These are phyloP conservation scores for Etheostoma spectabile DNA, from an alignment of 2,113 vertebrate species.

Conservation along the genomic window DNA sequence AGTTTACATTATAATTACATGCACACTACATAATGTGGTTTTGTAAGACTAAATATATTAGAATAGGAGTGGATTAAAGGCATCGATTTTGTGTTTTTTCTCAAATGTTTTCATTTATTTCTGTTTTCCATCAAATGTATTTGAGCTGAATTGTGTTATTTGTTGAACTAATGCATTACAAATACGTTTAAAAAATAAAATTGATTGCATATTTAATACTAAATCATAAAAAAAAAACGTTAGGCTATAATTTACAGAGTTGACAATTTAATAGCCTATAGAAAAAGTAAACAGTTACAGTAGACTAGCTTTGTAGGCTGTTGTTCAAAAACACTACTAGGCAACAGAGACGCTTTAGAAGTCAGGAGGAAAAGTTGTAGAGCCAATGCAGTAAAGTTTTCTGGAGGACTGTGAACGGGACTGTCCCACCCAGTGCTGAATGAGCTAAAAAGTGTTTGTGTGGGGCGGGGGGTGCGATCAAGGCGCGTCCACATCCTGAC, in stretches of 20 bases:
- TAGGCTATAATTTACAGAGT: not conserved
- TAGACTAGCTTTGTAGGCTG: too few species aligned
- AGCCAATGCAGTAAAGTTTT: not conserved
- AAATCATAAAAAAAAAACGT: not conserved
- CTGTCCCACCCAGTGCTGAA: constrained; percentile 62
- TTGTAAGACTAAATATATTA: not conserved
- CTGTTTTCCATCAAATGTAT: not conserved
- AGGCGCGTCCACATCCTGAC: constrained; percentile 73
- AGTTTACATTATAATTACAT: not conserved
- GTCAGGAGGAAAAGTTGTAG: not conserved
- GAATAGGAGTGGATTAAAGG: not conserved
- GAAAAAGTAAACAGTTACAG: too few species aligned
- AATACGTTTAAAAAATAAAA: not conserved
- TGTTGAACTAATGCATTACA: not conserved
- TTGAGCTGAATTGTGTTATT: too few species aligned
- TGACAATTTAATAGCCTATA: not conserved
- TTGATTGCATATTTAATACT: not conserved
- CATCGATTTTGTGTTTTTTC: not conserved
- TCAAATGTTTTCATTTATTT: not conserved
- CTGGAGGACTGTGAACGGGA: constrained; percentile 18
- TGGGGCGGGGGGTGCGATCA: constrained; percentile 33
- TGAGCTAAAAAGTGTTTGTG: constrained; percentile 28
- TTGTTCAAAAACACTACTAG: not conserved
- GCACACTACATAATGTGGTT: not conserved
- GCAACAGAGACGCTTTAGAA: not conserved